Evolutionary conservation across 2,113 vertebrate genomes (phyloP).

Genomic region (Bettongia penicillata): DNA sequence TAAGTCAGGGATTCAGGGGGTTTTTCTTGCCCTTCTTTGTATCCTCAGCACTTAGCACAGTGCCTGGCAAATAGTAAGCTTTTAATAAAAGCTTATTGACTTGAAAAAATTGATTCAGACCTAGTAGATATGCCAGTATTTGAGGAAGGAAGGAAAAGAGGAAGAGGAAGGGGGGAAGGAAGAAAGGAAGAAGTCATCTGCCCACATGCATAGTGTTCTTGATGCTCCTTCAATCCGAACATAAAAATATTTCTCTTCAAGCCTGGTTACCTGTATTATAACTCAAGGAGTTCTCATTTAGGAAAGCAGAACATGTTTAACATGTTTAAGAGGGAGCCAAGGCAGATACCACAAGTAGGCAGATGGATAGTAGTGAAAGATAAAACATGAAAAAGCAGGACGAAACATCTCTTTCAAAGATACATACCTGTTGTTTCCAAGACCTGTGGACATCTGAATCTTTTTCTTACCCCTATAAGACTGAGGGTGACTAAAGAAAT

Average conservation of each 20-base stretch:
- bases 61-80: background rate
- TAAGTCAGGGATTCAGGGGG: background rate
- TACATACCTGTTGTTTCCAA: background rate
- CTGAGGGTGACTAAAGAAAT: background rate
- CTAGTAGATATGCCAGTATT: background rate
- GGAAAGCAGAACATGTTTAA: slow-evolving; percentile 28
- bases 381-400: background rate
- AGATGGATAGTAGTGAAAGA: background rate
- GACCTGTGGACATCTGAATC: background rate
- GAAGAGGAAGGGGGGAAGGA: background rate
- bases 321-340: background rate
- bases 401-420: background rate
- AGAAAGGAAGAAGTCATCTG: background rate
- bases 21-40: background rate
- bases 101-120: background rate
- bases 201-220: background rate
- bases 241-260: slow-evolving; percentile 13
- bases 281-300: slow-evolving; percentile 19
- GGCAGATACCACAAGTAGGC: background rate
- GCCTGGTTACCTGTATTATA: background rate
- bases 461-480: background rate
- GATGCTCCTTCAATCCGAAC: background rate
- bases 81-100: background rate
- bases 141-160: background rate
- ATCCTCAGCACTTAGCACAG: background rate